Evolutionary conservation across 2,113 vertebrate species (phyloP), one percentile per base, ranked within the genome.

Genomic region (Chaenogobius annularis): DNA sequence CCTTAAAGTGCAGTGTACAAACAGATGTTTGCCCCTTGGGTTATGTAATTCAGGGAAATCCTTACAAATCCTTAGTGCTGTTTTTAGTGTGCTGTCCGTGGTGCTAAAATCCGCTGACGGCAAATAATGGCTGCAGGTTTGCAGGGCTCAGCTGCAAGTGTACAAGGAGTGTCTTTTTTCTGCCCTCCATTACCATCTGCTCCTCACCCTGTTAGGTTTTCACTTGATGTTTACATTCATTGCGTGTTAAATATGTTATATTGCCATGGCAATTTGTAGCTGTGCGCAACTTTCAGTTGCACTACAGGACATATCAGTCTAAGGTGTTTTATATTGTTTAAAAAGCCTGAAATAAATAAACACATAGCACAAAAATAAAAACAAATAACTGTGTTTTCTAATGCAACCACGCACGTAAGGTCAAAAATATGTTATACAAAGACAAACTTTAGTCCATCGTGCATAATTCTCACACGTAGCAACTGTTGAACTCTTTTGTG

Each of bases 131-230:
- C 55, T 74, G 12, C 6, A 61, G 14, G 50, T 67, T 77, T 9
- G 35, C 77, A 54, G 9, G 66, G 63, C 47, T 65, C 62, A 73
- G 73, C 66, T 66, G 40, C 56, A 62, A 78, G 74, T 78, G 70
- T 77, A 58, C 19, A n/a, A 54, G 50, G 50, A 54, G 50, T 13
- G 13, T 55, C 70, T 48, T 40, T 65, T 59, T 75, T 81, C 79
- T 64, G 62, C 68, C 68, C 80, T 43, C 77, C 44, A 31, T 55
- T 26, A 37, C 87, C 85, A 82, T 87, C 87, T 87, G 83, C 62
- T 44, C 66, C 55, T 68, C 54, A 77, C 82, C 44, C 58, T 82
- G 71, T 44, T 77, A 52, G 67, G 47, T 77, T 73, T 44, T 59
- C 66, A 40, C 37, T 70, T 77, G 47, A 54, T 69, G 73, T 77